Conservation (phyloP, 2,113 vertebrate genomes). For the Pangasianodon hypophthalmus region DNA sequence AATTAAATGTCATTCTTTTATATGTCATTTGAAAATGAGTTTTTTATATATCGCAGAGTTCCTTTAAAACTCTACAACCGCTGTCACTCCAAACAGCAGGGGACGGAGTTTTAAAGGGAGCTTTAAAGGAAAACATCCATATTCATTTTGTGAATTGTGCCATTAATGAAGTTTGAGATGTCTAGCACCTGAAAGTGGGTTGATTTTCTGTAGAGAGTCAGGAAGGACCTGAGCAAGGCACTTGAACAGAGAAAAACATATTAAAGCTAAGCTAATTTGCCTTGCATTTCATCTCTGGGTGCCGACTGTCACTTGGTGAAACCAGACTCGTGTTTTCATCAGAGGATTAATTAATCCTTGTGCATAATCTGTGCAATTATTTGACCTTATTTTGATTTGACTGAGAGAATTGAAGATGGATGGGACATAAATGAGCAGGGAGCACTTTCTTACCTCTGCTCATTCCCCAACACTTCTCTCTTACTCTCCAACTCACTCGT, state of each 20-base stretch:
- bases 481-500: neutral
- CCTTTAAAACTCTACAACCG: neutral
- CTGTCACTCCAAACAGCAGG: neutral
- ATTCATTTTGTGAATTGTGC: neutral
- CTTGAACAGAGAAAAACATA: slow-evolving; percentile 38
- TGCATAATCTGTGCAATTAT: slow-evolving; percentile 74
- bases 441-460: neutral
- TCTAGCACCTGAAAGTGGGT: neutral
- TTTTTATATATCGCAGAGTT: neutral
- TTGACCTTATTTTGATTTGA: slow-evolving; percentile 65
- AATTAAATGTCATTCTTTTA: neutral
- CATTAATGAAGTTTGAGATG: neutral
- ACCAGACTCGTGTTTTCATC: slow-evolving; percentile 63
- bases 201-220: neutral
- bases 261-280: slow-evolving; percentile 62
- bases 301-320: slow-evolving; percentile 47
- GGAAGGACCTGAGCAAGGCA: neutral
- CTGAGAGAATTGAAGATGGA: slow-evolving; percentile 56
- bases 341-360: slow-evolving; percentile 67
- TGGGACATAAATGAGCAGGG: slow-evolving; percentile 57
- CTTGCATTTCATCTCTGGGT: slow-evolving; percentile 65
- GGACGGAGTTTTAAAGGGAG: neutral
- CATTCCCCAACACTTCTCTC: neutral
- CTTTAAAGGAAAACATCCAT: neutral
- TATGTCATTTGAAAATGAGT: neutral